Evolutionary conservation across 2,888 invertebrate species (phyloP).

Genomic region (Zeuzera pyrina): DNA sequence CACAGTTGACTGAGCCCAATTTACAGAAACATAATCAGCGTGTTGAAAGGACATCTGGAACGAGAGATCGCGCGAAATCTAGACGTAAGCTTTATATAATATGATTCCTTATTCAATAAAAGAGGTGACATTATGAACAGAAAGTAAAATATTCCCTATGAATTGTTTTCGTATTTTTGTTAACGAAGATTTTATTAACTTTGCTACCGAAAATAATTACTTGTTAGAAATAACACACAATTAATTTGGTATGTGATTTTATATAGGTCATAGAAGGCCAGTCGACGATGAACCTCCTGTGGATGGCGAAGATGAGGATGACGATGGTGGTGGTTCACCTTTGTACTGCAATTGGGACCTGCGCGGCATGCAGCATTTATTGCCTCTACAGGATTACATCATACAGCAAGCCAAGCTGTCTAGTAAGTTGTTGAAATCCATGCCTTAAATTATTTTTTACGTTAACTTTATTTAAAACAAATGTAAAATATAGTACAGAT

Average conservation of each 20-base stretch:
- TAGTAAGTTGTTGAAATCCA: slow-evolving; percentile 47
- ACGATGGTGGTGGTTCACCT: slow-evolving; percentile 75
- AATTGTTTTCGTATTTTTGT: too few relatives aligned
- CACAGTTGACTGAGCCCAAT: slow-evolving; percentile 64
- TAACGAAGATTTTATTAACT: too few relatives aligned
- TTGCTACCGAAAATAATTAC: not conserved
- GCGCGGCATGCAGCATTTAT: slow-evolving; percentile 79
- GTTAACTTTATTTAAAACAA: too few relatives aligned
- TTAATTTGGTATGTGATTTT: too few relatives aligned
- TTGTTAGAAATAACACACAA: too few relatives aligned
- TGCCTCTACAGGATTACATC: slow-evolving; percentile 90
- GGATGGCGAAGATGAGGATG: slow-evolving; percentile 68
- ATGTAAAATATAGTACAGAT: too few relatives aligned
- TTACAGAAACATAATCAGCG: slow-evolving; percentile 67
- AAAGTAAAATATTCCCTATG: too few relatives aligned
- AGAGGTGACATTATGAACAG: too few relatives aligned
- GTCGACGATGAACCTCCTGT: slow-evolving; percentile 39
- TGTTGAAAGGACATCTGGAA: slow-evolving; percentile 53
- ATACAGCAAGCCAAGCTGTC: slow-evolving; percentile 87
- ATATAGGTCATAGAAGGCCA: slow-evolving; percentile 47
- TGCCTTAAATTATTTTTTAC: not conserved
- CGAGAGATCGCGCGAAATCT: slow-evolving; percentile 59
- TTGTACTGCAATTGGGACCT: slow-evolving; percentile 83
- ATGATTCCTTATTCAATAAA: too few relatives aligned
- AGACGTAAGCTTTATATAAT: slow-evolving; percentile 45